Evolutionary conservation across 2,113 vertebrate genomes (phyloP).

Genomic region (Uria aalge): DNA sequence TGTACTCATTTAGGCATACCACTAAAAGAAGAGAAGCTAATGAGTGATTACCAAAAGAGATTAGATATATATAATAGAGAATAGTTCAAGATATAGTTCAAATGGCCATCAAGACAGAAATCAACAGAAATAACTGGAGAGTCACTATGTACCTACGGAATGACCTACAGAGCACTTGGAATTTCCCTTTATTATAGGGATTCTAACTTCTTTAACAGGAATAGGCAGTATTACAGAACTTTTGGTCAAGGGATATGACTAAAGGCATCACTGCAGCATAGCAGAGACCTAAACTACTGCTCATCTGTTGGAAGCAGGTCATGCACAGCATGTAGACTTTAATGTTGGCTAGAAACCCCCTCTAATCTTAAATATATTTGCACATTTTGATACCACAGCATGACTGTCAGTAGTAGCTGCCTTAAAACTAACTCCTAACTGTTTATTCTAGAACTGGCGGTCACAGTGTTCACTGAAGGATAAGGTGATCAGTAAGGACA

Average conservation of each 20-base stretch:
- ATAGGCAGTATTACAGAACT: background rate
- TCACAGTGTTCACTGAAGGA: background rate
- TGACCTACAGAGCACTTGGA: background rate
- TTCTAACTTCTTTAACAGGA: background rate
- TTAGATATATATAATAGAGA: background rate
- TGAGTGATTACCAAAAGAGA: background rate
- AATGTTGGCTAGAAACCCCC: background rate
- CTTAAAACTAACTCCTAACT: background rate
- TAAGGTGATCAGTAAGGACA: background rate
- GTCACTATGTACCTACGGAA: background rate
- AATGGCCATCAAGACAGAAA: background rate
- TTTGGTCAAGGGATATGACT: background rate
- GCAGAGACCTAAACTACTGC: background rate
- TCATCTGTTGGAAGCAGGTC: background rate
- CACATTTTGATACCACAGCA: background rate
- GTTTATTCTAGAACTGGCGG: background rate
- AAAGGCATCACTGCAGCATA: background rate
- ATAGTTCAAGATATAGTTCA: background rate
- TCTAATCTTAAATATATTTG: background rate
- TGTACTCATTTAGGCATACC: background rate
- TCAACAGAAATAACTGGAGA: conserved; percentile 9
- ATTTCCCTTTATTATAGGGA: background rate
- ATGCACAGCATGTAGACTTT: background rate
- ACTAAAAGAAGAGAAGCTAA: background rate
- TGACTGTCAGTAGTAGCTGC: background rate